These are phyloP conservation scores for Drosophila mojavensis DNA, from an alignment of 1,140 invertebrate genomes.

Conservation along the genomic window DNA sequence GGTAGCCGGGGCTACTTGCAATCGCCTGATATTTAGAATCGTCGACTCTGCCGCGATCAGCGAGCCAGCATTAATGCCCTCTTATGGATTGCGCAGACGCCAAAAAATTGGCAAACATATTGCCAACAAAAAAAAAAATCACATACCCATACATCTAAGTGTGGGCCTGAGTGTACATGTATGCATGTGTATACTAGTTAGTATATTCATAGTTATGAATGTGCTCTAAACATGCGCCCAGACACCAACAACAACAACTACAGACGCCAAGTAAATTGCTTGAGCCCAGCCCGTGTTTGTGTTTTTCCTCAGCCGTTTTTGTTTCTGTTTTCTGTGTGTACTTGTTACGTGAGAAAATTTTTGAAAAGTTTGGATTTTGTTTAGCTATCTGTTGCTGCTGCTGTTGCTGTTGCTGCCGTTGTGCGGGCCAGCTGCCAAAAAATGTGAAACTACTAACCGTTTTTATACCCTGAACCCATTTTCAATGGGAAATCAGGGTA, in stretches of 20 bases:
- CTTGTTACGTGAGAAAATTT: slow-evolving; percentile 81
- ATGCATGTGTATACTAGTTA: slow-evolving; percentile 8
- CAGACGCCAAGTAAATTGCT: slow-evolving; percentile 55
- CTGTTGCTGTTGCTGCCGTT: slow-evolving; percentile 8
- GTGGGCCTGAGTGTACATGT: not conserved
- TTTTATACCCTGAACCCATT: too few species aligned
- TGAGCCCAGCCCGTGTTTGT: slow-evolving; percentile 44
- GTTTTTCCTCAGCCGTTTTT: slow-evolving; percentile 50
- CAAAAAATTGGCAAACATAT: slow-evolving; percentile 76
- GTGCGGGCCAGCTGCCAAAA: slow-evolving; percentile 51
- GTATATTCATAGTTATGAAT: too few species aligned
- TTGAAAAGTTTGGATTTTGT: slow-evolving; percentile 63
- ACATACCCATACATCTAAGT: slow-evolving; percentile 24
- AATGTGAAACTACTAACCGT: slow-evolving; percentile 60
- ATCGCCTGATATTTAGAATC: slow-evolving; percentile 58
- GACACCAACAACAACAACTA: slow-evolving; percentile 24
- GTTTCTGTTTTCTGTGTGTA: slow-evolving; percentile 54
- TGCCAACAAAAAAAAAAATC: slow-evolving; percentile 42
- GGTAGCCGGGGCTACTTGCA: slow-evolving; percentile 61
- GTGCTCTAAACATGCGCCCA: slow-evolving; percentile 26
- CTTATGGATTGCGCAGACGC: slow-evolving; percentile 76
- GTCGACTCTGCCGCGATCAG: slow-evolving; percentile 32
- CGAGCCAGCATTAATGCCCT: slow-evolving; percentile 64
- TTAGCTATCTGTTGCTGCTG: slow-evolving; percentile 29
- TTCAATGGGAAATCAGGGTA: too few species aligned